Conservation (phyloP, 2,888 invertebrate species). For the Hedychridium roseum region DNA sequence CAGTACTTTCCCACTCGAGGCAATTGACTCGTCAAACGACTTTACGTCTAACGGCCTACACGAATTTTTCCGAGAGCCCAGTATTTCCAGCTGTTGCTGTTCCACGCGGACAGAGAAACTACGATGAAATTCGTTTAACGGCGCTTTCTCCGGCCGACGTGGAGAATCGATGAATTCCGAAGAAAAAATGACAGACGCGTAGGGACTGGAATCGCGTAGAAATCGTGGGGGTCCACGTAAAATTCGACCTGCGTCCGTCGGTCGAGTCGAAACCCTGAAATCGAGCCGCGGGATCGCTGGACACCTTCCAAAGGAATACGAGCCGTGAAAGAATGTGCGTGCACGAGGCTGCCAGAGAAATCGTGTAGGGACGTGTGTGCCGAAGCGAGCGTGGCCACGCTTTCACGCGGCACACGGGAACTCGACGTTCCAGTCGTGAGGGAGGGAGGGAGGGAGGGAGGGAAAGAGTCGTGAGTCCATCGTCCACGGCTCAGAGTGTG, state of each 20-base stretch:
- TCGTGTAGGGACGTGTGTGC: slow-evolving; percentile 17
- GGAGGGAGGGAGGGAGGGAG: background rate
- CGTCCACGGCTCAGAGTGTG: background rate
- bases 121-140: no score
- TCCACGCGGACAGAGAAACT: no score
- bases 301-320: slow-evolving; percentile 14
- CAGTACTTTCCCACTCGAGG: no score
- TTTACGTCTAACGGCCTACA: no score
- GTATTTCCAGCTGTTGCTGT: no score
- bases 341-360: slow-evolving; percentile 18
- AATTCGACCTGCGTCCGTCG: no score
- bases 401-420: slow-evolving; percentile 17
- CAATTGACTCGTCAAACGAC: no score
- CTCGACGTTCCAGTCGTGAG: background rate
- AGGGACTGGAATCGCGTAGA: slow-evolving; percentile 3
- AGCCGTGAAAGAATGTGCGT: slow-evolving; percentile 24
- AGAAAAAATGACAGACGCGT: slow-evolving; percentile 1
- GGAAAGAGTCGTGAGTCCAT: background rate
- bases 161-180: slow-evolving; percentile 8
- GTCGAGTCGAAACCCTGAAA: background rate
- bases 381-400: slow-evolving; percentile 7
- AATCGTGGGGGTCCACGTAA: background rate
- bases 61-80: no score
- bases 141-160: slow-evolving; percentile 4
- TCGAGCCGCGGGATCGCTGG: slow-evolving; percentile 6